A percentile compares a stretch with the other conserved stretches of the same genome.
These are phyloP conservation scores for Entelurus aequoreus DNA, from an alignment of 2,113 vertebrate species.

Conservation along the genomic window DNA sequence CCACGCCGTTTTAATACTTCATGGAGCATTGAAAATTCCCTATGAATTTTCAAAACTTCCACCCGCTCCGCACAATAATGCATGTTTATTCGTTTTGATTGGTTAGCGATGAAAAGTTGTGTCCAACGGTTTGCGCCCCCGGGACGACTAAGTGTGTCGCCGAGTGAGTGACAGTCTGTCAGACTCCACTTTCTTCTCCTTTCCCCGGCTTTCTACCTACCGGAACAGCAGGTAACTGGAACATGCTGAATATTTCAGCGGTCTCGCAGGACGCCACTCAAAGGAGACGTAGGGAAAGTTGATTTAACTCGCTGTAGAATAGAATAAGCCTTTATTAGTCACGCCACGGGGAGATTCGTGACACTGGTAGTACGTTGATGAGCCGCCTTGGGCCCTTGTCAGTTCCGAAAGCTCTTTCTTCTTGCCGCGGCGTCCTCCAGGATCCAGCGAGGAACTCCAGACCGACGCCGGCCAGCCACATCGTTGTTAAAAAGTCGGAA, in stretches of 20 bases:
- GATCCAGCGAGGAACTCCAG: constrained; percentile 57
- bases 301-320: constrained; percentile 56
- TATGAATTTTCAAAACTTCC: constrained; percentile 64
- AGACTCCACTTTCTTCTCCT: constrained; percentile 6
- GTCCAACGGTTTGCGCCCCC: constrained; percentile 28
- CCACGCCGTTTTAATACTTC: constrained; percentile 64
- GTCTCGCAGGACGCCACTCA: constrained; percentile 58
- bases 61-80: constrained; percentile 64
- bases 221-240: constrained; percentile 64
- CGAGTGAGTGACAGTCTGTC: constrained; percentile 51
- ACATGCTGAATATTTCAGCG: constrained; percentile 56
- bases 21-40: constrained; percentile 69
- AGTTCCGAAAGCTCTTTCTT: constrained; percentile 57
- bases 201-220: constrained; percentile 24
- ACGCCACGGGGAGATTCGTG: constrained; percentile 7
- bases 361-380: constrained; percentile 69
- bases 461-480: background rate
- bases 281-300: constrained; percentile 46
- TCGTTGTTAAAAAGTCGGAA: too few species aligned
- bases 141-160: constrained; percentile 35
- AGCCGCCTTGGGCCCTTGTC: constrained; percentile 54
- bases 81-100: constrained; percentile 73
- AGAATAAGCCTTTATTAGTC: too few species aligned
- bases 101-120: constrained; percentile 47
- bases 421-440: constrained; percentile 35